These are phyloP conservation scores for Megatriorchis doriae DNA, from an alignment of 2,113 vertebrate genomes.

Conservation along the genomic window DNA sequence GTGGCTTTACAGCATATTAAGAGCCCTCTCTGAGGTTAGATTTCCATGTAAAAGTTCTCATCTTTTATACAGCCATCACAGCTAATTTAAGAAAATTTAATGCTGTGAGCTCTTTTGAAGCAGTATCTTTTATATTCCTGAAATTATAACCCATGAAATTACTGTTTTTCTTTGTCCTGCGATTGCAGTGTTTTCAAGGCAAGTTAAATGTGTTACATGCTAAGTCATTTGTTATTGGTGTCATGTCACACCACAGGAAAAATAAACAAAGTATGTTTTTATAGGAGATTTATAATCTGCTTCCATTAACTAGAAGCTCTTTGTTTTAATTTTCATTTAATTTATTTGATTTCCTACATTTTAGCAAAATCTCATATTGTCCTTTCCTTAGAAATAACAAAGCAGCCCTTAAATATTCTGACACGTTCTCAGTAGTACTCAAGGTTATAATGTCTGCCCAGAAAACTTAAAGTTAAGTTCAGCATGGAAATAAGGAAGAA, in stretches of 20 bases:
- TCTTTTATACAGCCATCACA: background rate
- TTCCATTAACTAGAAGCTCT: background rate
- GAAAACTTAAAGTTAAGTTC: background rate
- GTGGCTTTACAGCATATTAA: background rate
- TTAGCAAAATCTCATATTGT: background rate
- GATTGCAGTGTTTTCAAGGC: background rate
- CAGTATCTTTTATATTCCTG: background rate
- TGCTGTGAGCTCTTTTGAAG: background rate
- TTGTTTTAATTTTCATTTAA: background rate
- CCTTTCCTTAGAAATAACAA: background rate
- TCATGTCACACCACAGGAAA: background rate
- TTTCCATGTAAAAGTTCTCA: background rate
- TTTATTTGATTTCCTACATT: background rate
- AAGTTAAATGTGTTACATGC: background rate
- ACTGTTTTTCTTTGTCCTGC: background rate
- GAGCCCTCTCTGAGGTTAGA: background rate
- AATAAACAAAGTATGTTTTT: background rate
- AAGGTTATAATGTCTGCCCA: background rate
- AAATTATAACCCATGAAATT: background rate
- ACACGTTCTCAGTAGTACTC: background rate
- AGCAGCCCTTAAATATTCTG: background rate
- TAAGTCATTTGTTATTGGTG: background rate
- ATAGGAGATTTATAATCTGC: background rate
- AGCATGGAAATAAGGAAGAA: background rate
- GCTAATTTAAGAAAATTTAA: background rate